Evolutionary conservation across 2,797 vertebrate species (phyloP).

Genomic region (Todus mexicanus): DNA sequence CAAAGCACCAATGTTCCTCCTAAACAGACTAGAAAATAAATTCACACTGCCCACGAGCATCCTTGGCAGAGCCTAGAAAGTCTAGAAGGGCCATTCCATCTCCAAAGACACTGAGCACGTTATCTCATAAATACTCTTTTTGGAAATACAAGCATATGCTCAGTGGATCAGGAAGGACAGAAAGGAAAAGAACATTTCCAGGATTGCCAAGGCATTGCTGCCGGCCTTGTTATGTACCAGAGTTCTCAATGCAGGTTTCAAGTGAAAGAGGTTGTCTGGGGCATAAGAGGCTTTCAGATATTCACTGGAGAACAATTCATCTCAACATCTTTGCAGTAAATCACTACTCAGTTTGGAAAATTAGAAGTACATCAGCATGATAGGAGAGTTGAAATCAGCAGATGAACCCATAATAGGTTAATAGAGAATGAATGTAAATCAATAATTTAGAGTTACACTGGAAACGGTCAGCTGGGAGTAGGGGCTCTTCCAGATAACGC

Average conservation of each 20-base stretch:
- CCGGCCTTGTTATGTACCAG: not conserved
- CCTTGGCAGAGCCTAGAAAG: not conserved
- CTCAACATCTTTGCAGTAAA: not conserved
- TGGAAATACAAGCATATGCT: not conserved
- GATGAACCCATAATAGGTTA: slow-evolving; percentile 10
- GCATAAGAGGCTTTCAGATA: not conserved
- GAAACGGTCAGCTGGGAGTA: not conserved
- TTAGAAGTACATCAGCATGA: not conserved
- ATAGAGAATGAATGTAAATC: slow-evolving; percentile 18
- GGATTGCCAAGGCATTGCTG: not conserved
- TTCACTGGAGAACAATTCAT: not conserved
- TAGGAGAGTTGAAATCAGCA: not conserved
- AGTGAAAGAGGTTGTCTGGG: not conserved
- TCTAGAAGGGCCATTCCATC: not conserved
- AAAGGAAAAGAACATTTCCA: not conserved
- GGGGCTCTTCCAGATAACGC: not conserved
- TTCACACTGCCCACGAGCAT: accelerated
- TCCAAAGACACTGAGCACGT: accelerated
- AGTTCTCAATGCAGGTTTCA: not conserved
- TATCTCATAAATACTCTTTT: not conserved
- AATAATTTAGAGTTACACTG: slow-evolving; percentile 5
- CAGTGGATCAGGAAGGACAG: not conserved
- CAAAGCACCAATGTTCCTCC: not conserved
- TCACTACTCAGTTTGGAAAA: not conserved
- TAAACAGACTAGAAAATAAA: not conserved